Evolutionary conservation across 2,113 vertebrate genomes (phyloP).

Genomic region (Aramus guarauna): DNA sequence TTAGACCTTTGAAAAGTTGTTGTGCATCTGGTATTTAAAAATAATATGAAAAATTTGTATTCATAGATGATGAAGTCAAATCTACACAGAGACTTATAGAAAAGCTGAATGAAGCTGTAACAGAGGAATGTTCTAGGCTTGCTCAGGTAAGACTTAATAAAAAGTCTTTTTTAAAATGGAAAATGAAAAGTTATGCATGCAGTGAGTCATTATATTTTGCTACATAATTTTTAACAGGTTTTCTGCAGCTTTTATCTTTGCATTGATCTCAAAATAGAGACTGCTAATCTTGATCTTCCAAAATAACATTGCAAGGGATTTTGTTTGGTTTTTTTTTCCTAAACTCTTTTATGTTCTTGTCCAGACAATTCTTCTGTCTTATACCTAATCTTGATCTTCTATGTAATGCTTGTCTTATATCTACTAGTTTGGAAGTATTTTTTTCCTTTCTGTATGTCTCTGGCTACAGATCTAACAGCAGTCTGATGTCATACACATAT

Average conservation of each 20-base stretch:
- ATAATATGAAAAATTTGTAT: conserved; percentile 11
- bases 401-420: background rate
- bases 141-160: conserved; percentile 64
- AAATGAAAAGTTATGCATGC: background rate
- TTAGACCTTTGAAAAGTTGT: background rate
- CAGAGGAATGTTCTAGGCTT: conserved; percentile 80
- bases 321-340: background rate
- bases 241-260: background rate
- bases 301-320: background rate
- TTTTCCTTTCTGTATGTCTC: background rate
- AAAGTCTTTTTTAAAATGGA: background rate
- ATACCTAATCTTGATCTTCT: background rate
- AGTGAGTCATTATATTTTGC: background rate
- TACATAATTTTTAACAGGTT: background rate
- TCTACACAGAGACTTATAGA: conserved; percentile 72
- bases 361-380: background rate
- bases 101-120: conserved; percentile 75
- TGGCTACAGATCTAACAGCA: background rate
- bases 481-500: background rate
- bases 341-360: background rate
- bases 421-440: background rate
- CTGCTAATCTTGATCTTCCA: background rate
- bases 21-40: background rate
- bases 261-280: background rate
- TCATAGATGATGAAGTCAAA: conserved; percentile 62